Percentiles rank a stretch among this genome's conserved stretches.
Conservation (phyloP, 2,888 invertebrate species). For the Macropis europaea region DNA sequence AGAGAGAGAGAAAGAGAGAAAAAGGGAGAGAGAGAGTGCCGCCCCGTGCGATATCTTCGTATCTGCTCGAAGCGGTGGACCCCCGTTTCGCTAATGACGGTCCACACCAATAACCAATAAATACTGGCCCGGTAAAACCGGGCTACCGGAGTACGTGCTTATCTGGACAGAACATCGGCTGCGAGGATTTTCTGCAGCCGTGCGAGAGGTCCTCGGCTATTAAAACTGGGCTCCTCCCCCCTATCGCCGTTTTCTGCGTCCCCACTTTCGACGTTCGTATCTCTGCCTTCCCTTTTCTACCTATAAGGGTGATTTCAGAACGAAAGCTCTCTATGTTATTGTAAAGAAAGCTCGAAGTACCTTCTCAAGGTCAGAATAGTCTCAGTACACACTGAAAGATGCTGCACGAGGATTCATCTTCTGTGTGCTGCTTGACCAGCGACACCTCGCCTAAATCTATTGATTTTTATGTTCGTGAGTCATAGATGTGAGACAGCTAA, state of each 20-base stretch:
- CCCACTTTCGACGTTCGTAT: background rate
- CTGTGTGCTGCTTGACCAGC: no score
- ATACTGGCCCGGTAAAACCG: slow-evolving; percentile 75
- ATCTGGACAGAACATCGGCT: slow-evolving; percentile 70
- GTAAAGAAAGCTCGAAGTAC: no score
- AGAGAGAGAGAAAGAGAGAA: background rate
- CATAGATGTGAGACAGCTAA: no score
- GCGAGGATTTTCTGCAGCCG: slow-evolving; percentile 54
- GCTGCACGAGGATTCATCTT: no score
- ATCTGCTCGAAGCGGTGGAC: slow-evolving; percentile 70
- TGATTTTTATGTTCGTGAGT: no score
- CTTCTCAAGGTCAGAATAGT: no score
- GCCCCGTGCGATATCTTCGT: slow-evolving; percentile 70
- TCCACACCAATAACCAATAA: slow-evolving; percentile 78
- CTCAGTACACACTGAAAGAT: no score
- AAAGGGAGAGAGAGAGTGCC: slow-evolving; percentile 38
- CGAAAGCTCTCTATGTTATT: no score
- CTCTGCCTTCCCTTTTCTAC: background rate
- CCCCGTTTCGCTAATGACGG: slow-evolving; percentile 78
- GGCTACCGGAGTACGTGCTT: slow-evolving; percentile 76
- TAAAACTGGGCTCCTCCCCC: slow-evolving; percentile 54
- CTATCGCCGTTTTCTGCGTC: slow-evolving; percentile 34
- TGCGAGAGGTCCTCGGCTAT: slow-evolving; percentile 53
- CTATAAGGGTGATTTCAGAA: no score
- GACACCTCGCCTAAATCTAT: no score